A percentile compares a stretch with the other conserved stretches of the same genome.
These are phyloP conservation scores for Melanotaenia duboulayi DNA, from an alignment of 2,113 vertebrate genomes.

Conservation along the genomic window DNA sequence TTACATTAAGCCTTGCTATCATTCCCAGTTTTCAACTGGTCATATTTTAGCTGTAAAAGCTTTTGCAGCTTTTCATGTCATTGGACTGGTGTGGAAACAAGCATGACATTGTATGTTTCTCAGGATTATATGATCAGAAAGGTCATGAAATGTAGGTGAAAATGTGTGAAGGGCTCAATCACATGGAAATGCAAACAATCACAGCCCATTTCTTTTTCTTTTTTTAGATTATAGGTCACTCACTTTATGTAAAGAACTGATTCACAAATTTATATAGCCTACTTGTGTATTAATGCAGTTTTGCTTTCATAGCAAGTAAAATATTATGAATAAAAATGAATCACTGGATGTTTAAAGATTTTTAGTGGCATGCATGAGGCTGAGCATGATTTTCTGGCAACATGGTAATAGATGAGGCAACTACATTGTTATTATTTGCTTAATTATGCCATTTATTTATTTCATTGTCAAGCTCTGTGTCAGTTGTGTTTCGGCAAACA, in stretches of 20 bases:
- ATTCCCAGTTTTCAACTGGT: slow-evolving; percentile 3
- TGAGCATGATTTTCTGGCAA: too few relatives aligned
- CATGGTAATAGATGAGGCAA: too few relatives aligned
- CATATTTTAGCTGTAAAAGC: slow-evolving; percentile 37
- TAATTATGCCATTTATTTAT: too few relatives aligned
- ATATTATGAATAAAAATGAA: not conserved
- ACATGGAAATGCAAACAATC: not conserved
- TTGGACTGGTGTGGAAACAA: slow-evolving; percentile 45
- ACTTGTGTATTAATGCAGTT: not conserved
- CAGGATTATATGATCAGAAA: slow-evolving; percentile 66
- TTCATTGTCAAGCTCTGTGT: too few relatives aligned
- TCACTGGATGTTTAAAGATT: not conserved
- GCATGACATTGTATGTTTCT: slow-evolving; percentile 56
- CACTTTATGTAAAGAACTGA: not conserved
- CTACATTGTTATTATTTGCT: too few relatives aligned
- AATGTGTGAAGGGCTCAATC: slow-evolving; percentile 9
- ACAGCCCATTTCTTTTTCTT: not conserved
- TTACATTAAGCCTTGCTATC: slow-evolving; percentile 23
- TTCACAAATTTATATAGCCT: slow-evolving; percentile 5
- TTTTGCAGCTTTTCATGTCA: slow-evolving; percentile 55
- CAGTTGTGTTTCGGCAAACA: too few relatives aligned
- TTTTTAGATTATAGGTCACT: not conserved
- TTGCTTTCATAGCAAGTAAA: not conserved
- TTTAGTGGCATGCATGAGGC: too few relatives aligned
- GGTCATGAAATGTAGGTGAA: slow-evolving; percentile 42